phyloP scores from a whole-genome alignment of 2,113 vertebrate species.

The Hystrix cristata region DNA sequence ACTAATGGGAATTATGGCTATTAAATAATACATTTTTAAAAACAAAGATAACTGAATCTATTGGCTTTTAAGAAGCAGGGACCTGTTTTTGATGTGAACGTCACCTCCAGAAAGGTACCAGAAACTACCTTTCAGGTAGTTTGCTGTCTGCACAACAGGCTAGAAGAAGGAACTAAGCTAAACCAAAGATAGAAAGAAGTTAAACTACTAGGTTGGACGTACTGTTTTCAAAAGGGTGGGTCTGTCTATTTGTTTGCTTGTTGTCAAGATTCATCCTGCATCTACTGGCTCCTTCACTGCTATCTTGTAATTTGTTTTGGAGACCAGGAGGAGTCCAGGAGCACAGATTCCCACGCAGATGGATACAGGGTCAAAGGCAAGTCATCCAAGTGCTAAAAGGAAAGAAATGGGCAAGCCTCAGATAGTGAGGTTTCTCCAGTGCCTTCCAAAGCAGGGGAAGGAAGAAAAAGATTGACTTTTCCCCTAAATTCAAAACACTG shows the following conservation, averaged over 20 bases:
- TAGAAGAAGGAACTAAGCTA: not conserved
- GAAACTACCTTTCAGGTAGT: not conserved
- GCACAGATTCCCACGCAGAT: not conserved
- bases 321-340: not conserved
- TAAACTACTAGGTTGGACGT: not conserved
- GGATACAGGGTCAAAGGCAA: not conserved
- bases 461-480: not conserved
- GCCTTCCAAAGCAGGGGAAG: not conserved
- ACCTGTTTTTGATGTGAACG: not conserved
- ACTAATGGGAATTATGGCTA: not conserved
- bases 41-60: constrained; percentile 23
- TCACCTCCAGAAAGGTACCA: not conserved
- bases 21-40: not conserved
- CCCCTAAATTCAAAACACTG: not conserved
- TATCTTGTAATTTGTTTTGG: constrained; percentile 10
- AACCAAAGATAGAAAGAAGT: not conserved
- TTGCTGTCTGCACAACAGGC: not conserved
- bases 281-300: not conserved
- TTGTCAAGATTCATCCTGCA: not conserved
- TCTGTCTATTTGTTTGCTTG: not conserved
- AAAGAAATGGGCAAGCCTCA: not conserved
- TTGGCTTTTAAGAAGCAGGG: constrained; percentile 17
- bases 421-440: not conserved
- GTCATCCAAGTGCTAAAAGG: not conserved
- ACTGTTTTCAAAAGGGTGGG: not conserved